These are phyloP conservation scores for Coracopsis vasa DNA, from an alignment of 2,113 vertebrate genomes.

Conservation along the genomic window DNA sequence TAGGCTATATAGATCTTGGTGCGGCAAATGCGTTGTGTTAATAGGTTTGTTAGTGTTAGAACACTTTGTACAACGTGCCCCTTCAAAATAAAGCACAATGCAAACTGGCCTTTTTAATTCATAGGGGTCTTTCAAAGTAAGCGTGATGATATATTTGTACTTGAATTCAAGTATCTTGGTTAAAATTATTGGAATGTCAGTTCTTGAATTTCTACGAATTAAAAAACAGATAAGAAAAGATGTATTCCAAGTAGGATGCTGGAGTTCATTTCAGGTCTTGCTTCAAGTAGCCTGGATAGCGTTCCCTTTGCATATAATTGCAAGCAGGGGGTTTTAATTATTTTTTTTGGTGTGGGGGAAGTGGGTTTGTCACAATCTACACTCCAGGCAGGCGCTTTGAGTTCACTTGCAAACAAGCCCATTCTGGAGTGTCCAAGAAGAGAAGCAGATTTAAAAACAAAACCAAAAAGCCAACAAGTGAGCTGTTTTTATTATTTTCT, in stretches of 20 bases:
- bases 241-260: background rate
- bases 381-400: slow-evolving; percentile 50
- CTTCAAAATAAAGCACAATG: background rate
- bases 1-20: background rate
- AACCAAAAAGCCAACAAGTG: background rate
- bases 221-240: background rate
- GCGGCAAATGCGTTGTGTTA: background rate
- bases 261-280: slow-evolving; percentile 72
- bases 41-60: background rate
- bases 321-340: slow-evolving; percentile 34
- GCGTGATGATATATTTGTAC: background rate
- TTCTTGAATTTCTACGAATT: slow-evolving; percentile 27
- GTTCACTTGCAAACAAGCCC: slow-evolving; percentile 43
- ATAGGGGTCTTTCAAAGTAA: background rate
- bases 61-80: background rate
- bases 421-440: slow-evolving; percentile 67
- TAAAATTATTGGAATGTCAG: background rate
- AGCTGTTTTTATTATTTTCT: background rate
- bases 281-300: slow-evolving; percentile 56
- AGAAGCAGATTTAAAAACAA: background rate
- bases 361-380: slow-evolving; percentile 65
- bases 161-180: background rate
- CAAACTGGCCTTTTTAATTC: background rate
- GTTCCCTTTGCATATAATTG: slow-evolving; percentile 70
- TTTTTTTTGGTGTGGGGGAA: background rate